Evolutionary conservation across 2,113 vertebrate genomes (phyloP).

Genomic region (Butorides virescens): DNA sequence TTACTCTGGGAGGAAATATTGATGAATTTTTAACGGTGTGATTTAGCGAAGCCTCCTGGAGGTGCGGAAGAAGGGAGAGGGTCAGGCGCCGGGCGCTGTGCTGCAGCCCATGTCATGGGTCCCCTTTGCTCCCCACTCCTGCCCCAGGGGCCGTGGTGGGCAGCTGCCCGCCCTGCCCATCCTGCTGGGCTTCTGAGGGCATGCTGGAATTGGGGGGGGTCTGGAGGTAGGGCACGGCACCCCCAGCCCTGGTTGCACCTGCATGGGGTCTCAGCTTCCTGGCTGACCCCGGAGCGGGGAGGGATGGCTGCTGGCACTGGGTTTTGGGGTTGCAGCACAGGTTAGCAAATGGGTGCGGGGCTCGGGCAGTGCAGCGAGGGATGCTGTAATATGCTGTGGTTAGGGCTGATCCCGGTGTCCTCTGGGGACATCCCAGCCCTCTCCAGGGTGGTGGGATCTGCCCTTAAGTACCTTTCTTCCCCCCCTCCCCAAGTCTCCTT

Average conservation of each 20-base stretch:
- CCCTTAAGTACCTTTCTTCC: background rate
- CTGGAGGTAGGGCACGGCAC: background rate
- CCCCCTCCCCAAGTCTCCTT: background rate
- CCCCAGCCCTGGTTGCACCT: background rate
- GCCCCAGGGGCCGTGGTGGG: background rate
- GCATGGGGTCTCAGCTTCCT: rapidly evolving
- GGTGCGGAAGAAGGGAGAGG: background rate
- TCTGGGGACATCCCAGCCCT: background rate
- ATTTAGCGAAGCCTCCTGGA: background rate
- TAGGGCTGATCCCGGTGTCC: background rate
- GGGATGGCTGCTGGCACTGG: rapidly evolving
- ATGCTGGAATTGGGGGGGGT: background rate
- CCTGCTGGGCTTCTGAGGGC: background rate
- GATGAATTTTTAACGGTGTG: slow-evolving; percentile 14
- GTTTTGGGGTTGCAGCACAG: background rate
- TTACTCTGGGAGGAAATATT: background rate
- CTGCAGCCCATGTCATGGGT: background rate
- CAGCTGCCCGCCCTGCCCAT: background rate
- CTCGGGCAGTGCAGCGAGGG: background rate
- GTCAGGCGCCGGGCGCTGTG: background rate
- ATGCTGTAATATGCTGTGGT: background rate
- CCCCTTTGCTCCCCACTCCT: background rate
- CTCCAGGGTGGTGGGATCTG: background rate
- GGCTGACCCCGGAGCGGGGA: background rate
- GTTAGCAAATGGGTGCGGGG: background rate